Conservation (phyloP, 2,113 vertebrate species). For the Anolis sagrei region DNA sequence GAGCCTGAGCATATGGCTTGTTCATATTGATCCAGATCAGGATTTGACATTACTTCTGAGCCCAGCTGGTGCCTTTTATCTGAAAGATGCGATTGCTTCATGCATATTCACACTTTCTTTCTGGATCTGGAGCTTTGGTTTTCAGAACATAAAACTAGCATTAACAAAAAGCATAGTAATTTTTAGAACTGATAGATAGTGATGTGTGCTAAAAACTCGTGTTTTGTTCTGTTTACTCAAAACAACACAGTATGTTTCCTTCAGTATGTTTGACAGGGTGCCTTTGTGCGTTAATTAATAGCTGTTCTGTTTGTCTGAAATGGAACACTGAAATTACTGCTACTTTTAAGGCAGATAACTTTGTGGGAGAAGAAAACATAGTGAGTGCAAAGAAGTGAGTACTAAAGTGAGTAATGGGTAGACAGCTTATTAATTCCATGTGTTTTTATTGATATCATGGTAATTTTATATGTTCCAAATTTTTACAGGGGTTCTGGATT, state of each 20-base stretch:
- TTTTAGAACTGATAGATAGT: not conserved
- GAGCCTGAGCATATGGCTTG: not conserved
- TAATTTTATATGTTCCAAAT: conserved; percentile 65
- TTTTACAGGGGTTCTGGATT: conserved; percentile 28
- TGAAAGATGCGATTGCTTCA: not conserved
- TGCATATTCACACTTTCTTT: not conserved
- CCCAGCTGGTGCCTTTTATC: not conserved
- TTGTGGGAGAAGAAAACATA: conserved; percentile 32
- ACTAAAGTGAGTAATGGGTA: conserved; percentile 39
- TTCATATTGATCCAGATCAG: no score
- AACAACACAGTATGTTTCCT: conserved; percentile 20
- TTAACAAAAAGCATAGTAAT: not conserved
- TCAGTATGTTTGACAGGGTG: conserved; percentile 32
- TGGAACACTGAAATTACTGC: conserved; percentile 15
- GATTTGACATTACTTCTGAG: no score
- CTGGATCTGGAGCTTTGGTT: not conserved
- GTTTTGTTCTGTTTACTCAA: not conserved
- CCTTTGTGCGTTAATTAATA: conserved; percentile 30
- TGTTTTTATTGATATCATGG: conserved; percentile 37
- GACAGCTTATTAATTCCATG: conserved; percentile 67
- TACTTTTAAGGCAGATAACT: conserved; percentile 34
- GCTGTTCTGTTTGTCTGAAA: conserved; percentile 37
- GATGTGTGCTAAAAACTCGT: not conserved
- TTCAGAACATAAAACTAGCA: not conserved
- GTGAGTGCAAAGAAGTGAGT: conserved; percentile 29